Evolutionary conservation across 2,113 vertebrate species (phyloP).

Genomic region (Eulemur rufifrons): DNA sequence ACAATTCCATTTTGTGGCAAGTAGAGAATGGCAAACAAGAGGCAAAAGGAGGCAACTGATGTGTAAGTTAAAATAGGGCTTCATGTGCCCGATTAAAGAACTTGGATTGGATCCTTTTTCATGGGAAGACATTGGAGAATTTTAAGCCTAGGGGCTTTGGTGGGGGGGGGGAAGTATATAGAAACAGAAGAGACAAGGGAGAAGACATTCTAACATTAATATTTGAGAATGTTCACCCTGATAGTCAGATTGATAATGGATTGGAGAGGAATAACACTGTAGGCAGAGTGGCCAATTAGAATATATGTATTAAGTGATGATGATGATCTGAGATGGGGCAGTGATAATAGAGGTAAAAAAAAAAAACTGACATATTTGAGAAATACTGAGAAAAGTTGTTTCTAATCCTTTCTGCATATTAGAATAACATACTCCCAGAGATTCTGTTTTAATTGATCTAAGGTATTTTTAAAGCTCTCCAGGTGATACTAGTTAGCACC

Average conservation of each 20-base stretch:
- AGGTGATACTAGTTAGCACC: neutral
- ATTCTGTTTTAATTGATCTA: slow-evolving; percentile 38
- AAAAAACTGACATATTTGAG: neutral
- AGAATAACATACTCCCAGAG: neutral
- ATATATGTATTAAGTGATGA: neutral
- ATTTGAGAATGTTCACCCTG: neutral
- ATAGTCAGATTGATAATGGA: neutral
- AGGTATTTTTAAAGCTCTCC: neutral
- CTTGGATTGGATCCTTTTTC: neutral
- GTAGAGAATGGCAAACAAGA: neutral
- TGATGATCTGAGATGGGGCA: neutral
- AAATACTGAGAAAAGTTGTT: neutral
- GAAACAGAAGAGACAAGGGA: neutral
- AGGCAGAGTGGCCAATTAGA: neutral
- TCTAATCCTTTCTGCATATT: neutral
- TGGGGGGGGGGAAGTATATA: neutral
- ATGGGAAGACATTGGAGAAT: neutral
- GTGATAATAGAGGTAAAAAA: neutral
- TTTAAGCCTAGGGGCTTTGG: neutral
- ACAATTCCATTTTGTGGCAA: neutral
- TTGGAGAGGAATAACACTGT: neutral
- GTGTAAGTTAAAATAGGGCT: neutral
- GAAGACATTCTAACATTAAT: neutral
- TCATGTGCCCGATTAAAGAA: neutral
- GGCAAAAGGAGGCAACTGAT: neutral